Percentiles rank a stretch among this genome's conserved stretches.
phyloP scores from a whole-genome alignment of 2,888 invertebrate genomes.

The Microplitis manilae region DNA sequence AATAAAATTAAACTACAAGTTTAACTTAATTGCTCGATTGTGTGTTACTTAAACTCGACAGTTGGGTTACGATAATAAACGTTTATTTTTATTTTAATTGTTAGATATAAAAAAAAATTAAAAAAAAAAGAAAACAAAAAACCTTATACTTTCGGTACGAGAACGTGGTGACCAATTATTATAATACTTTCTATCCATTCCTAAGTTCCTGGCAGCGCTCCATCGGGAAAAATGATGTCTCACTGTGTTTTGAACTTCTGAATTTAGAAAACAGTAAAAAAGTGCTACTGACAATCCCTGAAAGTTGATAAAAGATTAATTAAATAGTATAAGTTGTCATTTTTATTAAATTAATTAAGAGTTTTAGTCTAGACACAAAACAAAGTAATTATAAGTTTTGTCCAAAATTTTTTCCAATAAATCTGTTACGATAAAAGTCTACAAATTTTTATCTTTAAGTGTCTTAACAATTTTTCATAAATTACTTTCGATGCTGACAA shows the following conservation, averaged over 20 bases:
- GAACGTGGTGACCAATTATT: conserved; percentile 89
- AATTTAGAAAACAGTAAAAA: conserved; percentile 94
- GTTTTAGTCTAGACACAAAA: not conserved
- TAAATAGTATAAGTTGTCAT: not conserved
- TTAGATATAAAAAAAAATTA: not conserved
- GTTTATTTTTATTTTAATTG: not conserved
- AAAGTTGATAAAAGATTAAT: conserved; percentile 43
- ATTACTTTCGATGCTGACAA: no score
- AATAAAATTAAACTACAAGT: not conserved
- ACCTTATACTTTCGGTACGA: conserved; percentile 88
- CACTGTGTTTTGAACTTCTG: conserved; percentile 89
- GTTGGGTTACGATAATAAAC: not conserved
- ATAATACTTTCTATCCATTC: conserved; percentile 78
- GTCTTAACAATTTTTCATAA: no score
- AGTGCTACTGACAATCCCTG: conserved; percentile 92
- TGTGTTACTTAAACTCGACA: not conserved
- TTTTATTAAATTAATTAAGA: not conserved
- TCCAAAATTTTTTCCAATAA: not conserved
- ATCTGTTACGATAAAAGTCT: no score
- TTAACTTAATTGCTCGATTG: not conserved
- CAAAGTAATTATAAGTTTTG: not conserved
- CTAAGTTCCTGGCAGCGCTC: conserved; percentile 80
- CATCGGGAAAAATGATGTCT: conserved; percentile 87
- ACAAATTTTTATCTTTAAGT: no score
- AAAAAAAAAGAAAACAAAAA: conserved; percentile 18